Base-by-base conservation (phyloP, 2,113 vertebrate genomes). In the Acrocephalus kingi region DNA sequence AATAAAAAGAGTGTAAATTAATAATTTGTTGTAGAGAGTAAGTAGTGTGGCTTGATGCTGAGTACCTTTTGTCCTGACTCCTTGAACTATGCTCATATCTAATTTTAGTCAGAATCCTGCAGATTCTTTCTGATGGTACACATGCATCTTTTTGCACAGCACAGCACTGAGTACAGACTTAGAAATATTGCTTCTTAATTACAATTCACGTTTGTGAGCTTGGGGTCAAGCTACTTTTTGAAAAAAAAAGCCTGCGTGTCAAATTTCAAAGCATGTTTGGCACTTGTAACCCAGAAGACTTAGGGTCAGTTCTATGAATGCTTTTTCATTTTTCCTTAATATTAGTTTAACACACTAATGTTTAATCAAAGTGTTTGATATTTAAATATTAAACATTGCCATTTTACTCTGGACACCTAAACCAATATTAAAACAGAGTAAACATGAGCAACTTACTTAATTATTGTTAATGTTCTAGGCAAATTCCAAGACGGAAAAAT, bases 331-430 rank as follows among this genome's bases (percentile, higher is more conserved):
- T 39, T 81, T 52, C 37, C 25, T 75, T 89, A 92, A 54, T 93
- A 67, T 94, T 96, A 61, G 64, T 75, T 96, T 93, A 95, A 78
- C 20, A 52, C 6, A 12, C 17, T n/a, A 23, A 88, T 93, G 39
- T 96, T 96, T 96, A 81, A 84, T 90, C 85, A 48, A 72, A 64
- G 5, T 84, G n/a, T 93, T 95, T 95, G 72, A 86, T 86, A 68
- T 93, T 95, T 97, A 84, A 96, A 87, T 94, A 93, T 96, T 96
- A 90, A 96, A 75, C 64, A 92, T 56, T 78, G 37, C 14, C 52
- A 46, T 81, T 74, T 96, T 95, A 24, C 41, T 81, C 56, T 77
- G 61, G 52, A 96, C 59, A 72, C 27, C 77, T 94, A 93, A 94
- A 73, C 59, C 11, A 95, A 95, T 91, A 96, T 85, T 97, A 91